Percentiles rank a stretch among this genome's conserved stretches.
Conservation (phyloP, 30 jellyfish, hydroid and myxozoan species). For the Chironex yamaguchii region DNA sequence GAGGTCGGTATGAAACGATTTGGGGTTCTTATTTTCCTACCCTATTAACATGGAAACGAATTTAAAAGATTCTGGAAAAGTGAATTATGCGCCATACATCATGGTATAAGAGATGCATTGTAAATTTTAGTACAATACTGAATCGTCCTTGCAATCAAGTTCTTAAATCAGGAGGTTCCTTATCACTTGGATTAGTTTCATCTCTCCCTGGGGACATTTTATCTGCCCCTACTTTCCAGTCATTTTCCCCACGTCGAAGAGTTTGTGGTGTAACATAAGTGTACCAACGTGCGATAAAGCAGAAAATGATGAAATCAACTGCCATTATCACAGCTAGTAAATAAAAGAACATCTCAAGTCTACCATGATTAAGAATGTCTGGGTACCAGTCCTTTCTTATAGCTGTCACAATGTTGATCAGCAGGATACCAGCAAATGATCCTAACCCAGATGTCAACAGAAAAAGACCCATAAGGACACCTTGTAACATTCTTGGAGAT, state of each 20-base stretch:
- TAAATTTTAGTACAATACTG: too few relatives aligned
- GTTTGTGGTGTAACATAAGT: constrained; percentile 55
- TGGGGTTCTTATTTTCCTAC: too few relatives aligned
- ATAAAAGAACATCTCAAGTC: constrained; percentile 67
- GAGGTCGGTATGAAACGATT: too few relatives aligned
- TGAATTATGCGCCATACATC: too few relatives aligned
- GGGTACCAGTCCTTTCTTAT: constrained; percentile 68
- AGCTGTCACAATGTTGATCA: constrained; percentile 61
- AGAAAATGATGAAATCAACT: constrained; percentile 68
- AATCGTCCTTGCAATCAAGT: too few relatives aligned
- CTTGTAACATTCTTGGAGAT: constrained; percentile 91
- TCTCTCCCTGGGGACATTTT: background rate
- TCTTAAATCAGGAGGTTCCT: too few relatives aligned
- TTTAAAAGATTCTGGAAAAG: too few relatives aligned
- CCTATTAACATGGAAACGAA: too few relatives aligned
- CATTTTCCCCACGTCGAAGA: constrained; percentile 51
- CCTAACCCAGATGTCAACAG: constrained; percentile 87
- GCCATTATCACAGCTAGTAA: constrained; percentile 71
- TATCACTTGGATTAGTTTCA: too few relatives aligned
- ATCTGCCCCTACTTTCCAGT: constrained; percentile 27
- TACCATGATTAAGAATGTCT: constrained; percentile 59
- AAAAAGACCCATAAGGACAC: constrained; percentile 88
- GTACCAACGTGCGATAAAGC: constrained; percentile 65
- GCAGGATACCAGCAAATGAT: constrained; percentile 81
- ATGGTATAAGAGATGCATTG: too few relatives aligned